Base-by-base conservation (phyloP, 2,888 invertebrate species). In the Chelonus formosanus region DNA sequence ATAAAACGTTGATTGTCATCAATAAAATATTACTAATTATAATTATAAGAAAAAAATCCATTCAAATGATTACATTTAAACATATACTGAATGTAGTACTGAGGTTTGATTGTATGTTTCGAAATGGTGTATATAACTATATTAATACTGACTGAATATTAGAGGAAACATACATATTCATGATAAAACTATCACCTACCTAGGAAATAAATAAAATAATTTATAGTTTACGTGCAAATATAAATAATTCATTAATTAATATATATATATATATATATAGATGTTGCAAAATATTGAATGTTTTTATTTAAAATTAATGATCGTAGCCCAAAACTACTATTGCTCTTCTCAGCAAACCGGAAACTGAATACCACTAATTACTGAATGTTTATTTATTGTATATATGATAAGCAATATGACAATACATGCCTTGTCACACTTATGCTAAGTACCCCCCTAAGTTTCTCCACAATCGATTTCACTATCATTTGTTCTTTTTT, bases 81-180 rank as follows among this genome's bases (percentile, higher is more conserved):
- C 61, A 66, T 57, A 62, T 61, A 44, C 76, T 80, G 78, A 80
- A 74, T 78, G 79, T 79, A 77, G 77, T 74, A 75, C n/a, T n/a
- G n/a, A 76, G 79, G 77, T 67, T 20, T 20, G 2, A 47, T 70
- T 70, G 70, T 71, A 71, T 71, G 71, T 67, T 75, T 70, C 69
- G 69, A 70, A 70, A 72, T 62, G 2, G 69, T 74, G 71, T 67
- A 48, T 60, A 54, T 45, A 3, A 67, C 67, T 65, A 67, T 67
- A 63, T 20, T 20, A 20, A 20, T 20, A 20, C 20, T 20, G 20
- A 20, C 20, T 20, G 66, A 70, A 67, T 73, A 68, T 70, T 70
- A 76, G 83, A 84, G 83, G 83, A 84, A 84, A 84, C 83, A 76
- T 83, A 83, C 83, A 82, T 82, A 83, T 84, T 83, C 83, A 78